Conservation (phyloP, 2,888 invertebrate genomes). For the Drosophila meridionalis region DNA sequence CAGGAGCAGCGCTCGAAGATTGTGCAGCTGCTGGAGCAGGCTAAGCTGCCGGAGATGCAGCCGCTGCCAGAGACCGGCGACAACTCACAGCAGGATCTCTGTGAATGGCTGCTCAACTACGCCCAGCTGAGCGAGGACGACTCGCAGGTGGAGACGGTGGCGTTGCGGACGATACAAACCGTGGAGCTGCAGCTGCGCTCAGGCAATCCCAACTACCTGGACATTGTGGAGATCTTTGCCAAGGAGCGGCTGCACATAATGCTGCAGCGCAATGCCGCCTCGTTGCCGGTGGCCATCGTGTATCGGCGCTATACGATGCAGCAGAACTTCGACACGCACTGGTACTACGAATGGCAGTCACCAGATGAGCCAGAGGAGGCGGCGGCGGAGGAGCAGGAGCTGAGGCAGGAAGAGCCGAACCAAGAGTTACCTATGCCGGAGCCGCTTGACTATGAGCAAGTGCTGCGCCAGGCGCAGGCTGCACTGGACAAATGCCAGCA, state of each 20-base stretch:
- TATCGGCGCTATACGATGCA: constrained; percentile 55
- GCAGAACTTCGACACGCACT: constrained; percentile 29
- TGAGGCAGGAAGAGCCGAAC: neutral
- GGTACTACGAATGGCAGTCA: constrained; percentile 57
- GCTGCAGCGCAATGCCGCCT: constrained; percentile 24
- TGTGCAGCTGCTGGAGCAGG: constrained; percentile 86
- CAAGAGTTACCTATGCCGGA: rapidly evolving
- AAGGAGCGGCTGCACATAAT: constrained; percentile 55
- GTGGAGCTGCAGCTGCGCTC: constrained; percentile 51
- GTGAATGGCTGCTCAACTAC: constrained; percentile 76
- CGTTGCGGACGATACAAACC: constrained; percentile 73
- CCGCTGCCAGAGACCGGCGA: constrained; percentile 37
- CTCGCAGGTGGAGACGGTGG: constrained; percentile 56
- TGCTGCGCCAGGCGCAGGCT: constrained; percentile 43
- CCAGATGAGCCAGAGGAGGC: neutral
- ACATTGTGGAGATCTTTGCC: constrained; percentile 75
- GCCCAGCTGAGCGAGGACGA: constrained; percentile 61
- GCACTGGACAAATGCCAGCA: constrained; percentile 28
- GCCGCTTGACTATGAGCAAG: constrained; percentile 29
- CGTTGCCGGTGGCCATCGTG: constrained; percentile 71
- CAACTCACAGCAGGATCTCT: constrained; percentile 15
- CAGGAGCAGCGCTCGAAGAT: constrained; percentile 86
- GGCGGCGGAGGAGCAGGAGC: neutral
- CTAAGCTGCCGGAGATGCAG: constrained; percentile 85
- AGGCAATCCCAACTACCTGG: constrained; percentile 68